Conservation (phyloP, 2,888 invertebrate genomes). For the Meta bourneti region DNA sequence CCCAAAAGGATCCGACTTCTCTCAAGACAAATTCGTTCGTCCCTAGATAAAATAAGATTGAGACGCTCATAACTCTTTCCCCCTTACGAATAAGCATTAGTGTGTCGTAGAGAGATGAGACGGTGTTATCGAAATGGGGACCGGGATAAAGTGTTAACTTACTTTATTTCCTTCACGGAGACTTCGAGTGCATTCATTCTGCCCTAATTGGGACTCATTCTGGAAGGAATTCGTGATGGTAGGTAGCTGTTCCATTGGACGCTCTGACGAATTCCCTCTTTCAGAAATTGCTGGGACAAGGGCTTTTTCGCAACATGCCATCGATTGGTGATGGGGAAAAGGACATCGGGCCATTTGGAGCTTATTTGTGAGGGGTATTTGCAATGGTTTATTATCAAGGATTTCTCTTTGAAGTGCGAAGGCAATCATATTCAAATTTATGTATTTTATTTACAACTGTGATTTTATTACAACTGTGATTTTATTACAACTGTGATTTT, state of each 20-base stretch:
- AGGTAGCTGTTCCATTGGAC: background rate
- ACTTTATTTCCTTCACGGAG: background rate
- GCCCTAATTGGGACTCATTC: slow-evolving; percentile 5
- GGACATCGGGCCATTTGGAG: background rate
- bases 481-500: no score
- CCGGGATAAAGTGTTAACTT: slow-evolving; percentile 20
- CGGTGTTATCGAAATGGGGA: background rate
- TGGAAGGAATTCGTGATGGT: background rate
- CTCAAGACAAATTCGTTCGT: background rate
- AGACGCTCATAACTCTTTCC: background rate
- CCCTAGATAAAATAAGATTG: background rate
- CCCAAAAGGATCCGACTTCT: background rate
- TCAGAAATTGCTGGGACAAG: background rate
- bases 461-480: no score
- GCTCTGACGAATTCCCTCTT: background rate
- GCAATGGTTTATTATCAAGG: no score
- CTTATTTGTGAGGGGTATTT: background rate
- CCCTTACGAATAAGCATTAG: background rate
- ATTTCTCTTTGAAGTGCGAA: no score
- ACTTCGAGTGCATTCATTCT: background rate
- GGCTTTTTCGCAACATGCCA: background rate
- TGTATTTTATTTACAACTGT: no score
- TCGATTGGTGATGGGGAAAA: background rate
- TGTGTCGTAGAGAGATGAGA: background rate
- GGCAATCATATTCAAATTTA: no score